These are phyloP conservation scores for Fabriciana adippe DNA, from an alignment of 2,888 invertebrate species.

Conservation along the genomic window DNA sequence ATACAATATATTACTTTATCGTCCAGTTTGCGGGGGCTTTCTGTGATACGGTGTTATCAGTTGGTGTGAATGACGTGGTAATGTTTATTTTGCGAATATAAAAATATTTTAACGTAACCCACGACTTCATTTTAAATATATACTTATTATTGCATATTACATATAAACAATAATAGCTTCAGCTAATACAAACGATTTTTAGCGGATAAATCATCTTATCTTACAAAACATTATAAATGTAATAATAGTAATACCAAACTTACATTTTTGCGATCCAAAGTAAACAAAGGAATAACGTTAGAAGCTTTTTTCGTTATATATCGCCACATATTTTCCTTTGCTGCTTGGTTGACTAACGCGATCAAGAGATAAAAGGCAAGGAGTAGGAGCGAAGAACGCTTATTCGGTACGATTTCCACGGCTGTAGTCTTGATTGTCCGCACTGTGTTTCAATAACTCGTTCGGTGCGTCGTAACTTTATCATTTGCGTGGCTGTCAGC, in stretches of 20 bases:
- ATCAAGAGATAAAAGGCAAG: conserved; percentile 77
- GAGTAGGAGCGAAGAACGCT: conserved; percentile 57
- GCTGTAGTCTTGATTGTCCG: conserved; percentile 46
- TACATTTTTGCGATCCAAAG: background rate
- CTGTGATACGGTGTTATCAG: conserved; percentile 66
- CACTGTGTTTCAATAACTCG: conserved; percentile 57
- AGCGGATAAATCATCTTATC: no score
- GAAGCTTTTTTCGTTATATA: conserved; percentile 55
- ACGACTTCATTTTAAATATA: conserved; percentile 46
- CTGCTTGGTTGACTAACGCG: conserved; percentile 77
- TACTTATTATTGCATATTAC: no score
- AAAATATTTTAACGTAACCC: conserved; percentile 48
- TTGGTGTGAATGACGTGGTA: conserved; percentile 65
- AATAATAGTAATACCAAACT: no score
- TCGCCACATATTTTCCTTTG: conserved; percentile 71
- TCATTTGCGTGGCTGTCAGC: conserved; percentile 40
- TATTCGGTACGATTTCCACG: conserved; percentile 60
- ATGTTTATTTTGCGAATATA: conserved; percentile 67
- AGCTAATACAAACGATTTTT: no score
- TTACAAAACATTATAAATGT: background rate
- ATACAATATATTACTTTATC: conserved; percentile 44
- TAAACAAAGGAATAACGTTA: background rate
- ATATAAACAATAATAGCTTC: no score
- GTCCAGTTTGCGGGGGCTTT: conserved; percentile 57
- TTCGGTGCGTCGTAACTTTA: conserved; percentile 48